Conservation (phyloP, 2,113 vertebrate genomes). For the Meleagris gallopavo region DNA sequence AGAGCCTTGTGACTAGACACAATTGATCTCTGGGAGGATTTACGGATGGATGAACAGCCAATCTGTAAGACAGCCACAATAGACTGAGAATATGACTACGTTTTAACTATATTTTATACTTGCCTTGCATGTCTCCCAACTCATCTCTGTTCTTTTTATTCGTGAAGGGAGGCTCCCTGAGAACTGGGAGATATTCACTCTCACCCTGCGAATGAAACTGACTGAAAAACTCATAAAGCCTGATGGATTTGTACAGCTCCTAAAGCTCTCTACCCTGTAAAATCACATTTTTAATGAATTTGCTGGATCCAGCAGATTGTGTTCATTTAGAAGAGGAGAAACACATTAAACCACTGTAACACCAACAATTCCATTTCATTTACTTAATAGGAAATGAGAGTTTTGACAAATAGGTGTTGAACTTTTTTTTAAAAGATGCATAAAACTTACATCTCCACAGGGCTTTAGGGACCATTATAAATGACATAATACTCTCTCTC, state of each 20-base stretch:
- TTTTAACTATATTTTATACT: conserved; percentile 46
- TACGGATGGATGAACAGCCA: neutral
- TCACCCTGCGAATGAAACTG: neutral
- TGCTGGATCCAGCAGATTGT: conserved; percentile 26
- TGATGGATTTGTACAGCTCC: neutral
- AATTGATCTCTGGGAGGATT: neutral
- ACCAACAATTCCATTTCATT: conserved; percentile 64
- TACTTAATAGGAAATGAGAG: conserved; percentile 74
- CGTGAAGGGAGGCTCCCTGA: neutral
- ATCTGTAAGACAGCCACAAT: neutral
- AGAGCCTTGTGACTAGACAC: neutral
- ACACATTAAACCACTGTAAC: conserved; percentile 34
- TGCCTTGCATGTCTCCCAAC: neutral
- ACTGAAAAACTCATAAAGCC: conserved; percentile 51
- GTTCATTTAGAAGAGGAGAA: conserved; percentile 60
- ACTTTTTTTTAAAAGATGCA: neutral
- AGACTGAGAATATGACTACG: neutral
- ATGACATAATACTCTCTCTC: neutral
- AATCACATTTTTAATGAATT: conserved; percentile 54
- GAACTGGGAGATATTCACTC: conserved; percentile 36
- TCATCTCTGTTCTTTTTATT: conserved; percentile 48
- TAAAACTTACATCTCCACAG: neutral
- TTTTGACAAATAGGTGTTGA: conserved; percentile 51
- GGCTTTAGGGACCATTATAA: conserved; percentile 9
- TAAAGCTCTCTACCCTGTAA: conserved; percentile 35